These are phyloP conservation scores for Lithodes maja DNA, from an alignment of 2,888 invertebrate species.

Conservation along the genomic window DNA sequence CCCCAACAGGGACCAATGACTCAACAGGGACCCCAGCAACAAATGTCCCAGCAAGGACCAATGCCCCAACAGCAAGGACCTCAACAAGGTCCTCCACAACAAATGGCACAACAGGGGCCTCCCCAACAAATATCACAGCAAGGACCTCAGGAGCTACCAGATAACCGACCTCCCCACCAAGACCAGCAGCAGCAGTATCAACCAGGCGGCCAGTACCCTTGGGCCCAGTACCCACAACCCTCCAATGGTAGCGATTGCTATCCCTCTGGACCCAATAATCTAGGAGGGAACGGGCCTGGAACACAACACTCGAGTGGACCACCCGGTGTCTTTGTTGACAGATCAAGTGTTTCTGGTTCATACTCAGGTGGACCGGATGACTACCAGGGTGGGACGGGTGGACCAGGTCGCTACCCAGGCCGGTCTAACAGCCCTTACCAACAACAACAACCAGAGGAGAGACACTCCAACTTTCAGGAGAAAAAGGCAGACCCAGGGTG, in stretches of 20 bases:
- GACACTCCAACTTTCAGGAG: slow-evolving; percentile 36
- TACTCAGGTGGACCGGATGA: slow-evolving; percentile 13
- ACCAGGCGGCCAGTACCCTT: slow-evolving; percentile 57
- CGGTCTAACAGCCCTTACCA: slow-evolving; percentile 28
- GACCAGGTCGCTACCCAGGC: slow-evolving; percentile 26
- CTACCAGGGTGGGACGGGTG: slow-evolving; percentile 32
- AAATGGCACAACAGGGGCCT: slow-evolving; percentile 21
- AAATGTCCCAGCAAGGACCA: slow-evolving; percentile 30
- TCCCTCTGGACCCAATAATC: slow-evolving; percentile 38
- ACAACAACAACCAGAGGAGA: slow-evolving; percentile 33
- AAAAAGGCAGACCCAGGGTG: slow-evolving; percentile 62
- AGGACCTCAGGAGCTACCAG: slow-evolving; percentile 22
- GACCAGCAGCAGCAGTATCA: slow-evolving; percentile 54
- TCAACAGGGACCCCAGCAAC: slow-evolving; percentile 15
- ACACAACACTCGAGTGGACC: slow-evolving; percentile 40
- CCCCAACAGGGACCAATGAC: neutral
- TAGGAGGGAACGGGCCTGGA: slow-evolving; percentile 35
- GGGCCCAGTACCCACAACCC: slow-evolving; percentile 61
- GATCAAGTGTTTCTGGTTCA: neutral
- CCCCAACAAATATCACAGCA: slow-evolving; percentile 31
- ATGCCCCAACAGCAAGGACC: slow-evolving; percentile 37
- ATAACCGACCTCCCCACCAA: slow-evolving; percentile 50
- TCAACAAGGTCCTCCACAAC: slow-evolving; percentile 25
- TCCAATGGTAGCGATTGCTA: slow-evolving; percentile 38
- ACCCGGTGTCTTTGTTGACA: neutral